These are phyloP conservation scores for Osmoderma eremita DNA, from an alignment of 2,888 invertebrate species.

Conservation along the genomic window DNA sequence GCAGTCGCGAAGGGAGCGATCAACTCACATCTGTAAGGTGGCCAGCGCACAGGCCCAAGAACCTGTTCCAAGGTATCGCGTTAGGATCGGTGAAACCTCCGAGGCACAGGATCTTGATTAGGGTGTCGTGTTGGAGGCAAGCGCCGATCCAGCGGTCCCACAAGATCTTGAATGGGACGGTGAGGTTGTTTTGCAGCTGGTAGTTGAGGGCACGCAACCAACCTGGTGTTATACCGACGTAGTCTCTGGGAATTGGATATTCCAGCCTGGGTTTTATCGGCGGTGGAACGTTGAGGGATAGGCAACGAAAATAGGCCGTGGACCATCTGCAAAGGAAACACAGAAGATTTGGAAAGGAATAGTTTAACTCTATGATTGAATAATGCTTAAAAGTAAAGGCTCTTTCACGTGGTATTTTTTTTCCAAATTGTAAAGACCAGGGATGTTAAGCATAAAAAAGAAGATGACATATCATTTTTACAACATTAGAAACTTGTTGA, in stretches of 20 bases:
- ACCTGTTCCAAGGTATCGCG: conserved; percentile 76
- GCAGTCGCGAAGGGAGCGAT: not conserved
- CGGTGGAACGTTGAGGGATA: conserved; percentile 80
- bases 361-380: not conserved
- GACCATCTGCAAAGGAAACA: conserved; percentile 74
- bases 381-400: not conserved
- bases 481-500: too few relatives aligned
- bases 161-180: conserved; percentile 60
- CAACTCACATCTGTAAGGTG: conserved; percentile 72
- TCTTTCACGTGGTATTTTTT: too few relatives aligned
- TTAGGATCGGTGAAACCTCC: conserved; percentile 74
- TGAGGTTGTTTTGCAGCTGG: conserved; percentile 70
- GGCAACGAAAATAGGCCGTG: conserved; percentile 80
- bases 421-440: too few relatives aligned
- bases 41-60: conserved; percentile 79
- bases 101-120: conserved; percentile 75
- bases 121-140: conserved; percentile 71
- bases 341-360: not conserved
- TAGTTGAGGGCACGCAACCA: conserved; percentile 80
- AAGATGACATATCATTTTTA: too few relatives aligned
- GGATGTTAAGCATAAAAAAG: too few relatives aligned
- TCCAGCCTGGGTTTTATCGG: conserved; percentile 84
- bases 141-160: conserved; percentile 73
- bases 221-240: conserved; percentile 82
- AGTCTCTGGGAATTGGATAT: conserved; percentile 74